These are phyloP conservation scores for Eurystomus gularis DNA, from an alignment of 2,113 vertebrate genomes.

Conservation along the genomic window DNA sequence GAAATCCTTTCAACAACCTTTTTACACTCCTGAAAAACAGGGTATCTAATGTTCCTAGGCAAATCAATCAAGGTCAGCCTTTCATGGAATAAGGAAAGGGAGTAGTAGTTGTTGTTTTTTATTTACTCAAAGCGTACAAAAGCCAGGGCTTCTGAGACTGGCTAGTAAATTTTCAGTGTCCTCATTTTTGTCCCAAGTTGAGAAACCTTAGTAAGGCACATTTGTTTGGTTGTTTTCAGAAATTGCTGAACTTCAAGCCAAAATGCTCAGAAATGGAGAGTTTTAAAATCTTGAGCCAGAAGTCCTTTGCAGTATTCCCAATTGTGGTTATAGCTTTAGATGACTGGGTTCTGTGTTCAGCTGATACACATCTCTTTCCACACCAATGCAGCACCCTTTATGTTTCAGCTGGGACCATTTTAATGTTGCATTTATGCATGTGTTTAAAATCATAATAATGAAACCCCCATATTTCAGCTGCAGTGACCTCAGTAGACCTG, in stretches of 20 bases:
- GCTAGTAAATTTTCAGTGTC: background rate
- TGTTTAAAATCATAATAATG: background rate
- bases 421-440: background rate
- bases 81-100: background rate
- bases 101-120: background rate
- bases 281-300: background rate
- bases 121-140: background rate
- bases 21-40: background rate
- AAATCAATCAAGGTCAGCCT: background rate
- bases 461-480: background rate
- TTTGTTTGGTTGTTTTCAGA: background rate
- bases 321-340: background rate
- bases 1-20: background rate
- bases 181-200: background rate
- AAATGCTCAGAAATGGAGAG: background rate
- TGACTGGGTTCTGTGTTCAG: background rate
- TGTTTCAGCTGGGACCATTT: background rate
- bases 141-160: background rate
- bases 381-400: background rate
- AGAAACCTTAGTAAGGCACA: background rate
- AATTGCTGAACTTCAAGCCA: background rate
- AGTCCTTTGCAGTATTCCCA: background rate
- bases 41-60: background rate
- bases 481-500: background rate
- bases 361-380: background rate